phyloP scores from a whole-genome alignment of 2,888 invertebrate genomes.

The Lepidochitona cinerea region DNA sequence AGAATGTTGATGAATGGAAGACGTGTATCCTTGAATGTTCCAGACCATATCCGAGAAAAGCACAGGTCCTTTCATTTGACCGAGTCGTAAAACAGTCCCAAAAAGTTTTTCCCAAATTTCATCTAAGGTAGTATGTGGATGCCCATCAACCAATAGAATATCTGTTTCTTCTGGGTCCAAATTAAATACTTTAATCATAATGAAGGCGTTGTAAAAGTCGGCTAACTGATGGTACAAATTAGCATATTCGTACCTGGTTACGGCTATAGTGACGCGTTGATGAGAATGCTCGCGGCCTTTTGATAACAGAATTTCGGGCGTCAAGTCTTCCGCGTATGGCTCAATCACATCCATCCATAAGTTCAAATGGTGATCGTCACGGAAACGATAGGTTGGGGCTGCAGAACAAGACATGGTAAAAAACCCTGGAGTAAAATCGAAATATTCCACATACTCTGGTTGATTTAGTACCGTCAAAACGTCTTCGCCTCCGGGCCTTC shows the following conservation, averaged over 20 bases:
- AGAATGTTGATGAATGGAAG: slow-evolving; percentile 54
- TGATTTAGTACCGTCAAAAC: slow-evolving; percentile 12
- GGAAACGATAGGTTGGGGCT: slow-evolving; percentile 23
- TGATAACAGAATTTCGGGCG: neutral
- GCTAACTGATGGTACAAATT: slow-evolving; percentile 65
- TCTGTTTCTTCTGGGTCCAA: slow-evolving; percentile 42
- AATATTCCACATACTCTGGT: slow-evolving; percentile 15
- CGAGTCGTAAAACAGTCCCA: slow-evolving; percentile 47
- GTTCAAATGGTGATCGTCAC: slow-evolving; percentile 33
- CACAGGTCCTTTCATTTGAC: slow-evolving; percentile 38
- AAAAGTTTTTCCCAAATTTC: slow-evolving; percentile 61
- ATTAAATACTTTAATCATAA: slow-evolving; percentile 46
- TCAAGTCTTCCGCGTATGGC: neutral
- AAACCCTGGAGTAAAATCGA: slow-evolving; percentile 32
- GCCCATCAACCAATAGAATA: slow-evolving; percentile 63
- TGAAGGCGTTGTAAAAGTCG: slow-evolving; percentile 60
- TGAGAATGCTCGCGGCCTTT: neutral
- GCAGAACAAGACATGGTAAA: slow-evolving; percentile 42
- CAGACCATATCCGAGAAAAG: slow-evolving; percentile 52
- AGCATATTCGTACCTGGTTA: slow-evolving; percentile 60
- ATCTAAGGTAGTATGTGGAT: slow-evolving; percentile 63
- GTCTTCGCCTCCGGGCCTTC: slow-evolving; percentile 13
- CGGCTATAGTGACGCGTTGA: slow-evolving; percentile 44
- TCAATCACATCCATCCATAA: slow-evolving; percentile 26
- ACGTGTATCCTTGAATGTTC: slow-evolving; percentile 62